These are phyloP conservation scores for Pycnonotus jocosus DNA, from an alignment of 2,113 vertebrate species.

Conservation along the genomic window DNA sequence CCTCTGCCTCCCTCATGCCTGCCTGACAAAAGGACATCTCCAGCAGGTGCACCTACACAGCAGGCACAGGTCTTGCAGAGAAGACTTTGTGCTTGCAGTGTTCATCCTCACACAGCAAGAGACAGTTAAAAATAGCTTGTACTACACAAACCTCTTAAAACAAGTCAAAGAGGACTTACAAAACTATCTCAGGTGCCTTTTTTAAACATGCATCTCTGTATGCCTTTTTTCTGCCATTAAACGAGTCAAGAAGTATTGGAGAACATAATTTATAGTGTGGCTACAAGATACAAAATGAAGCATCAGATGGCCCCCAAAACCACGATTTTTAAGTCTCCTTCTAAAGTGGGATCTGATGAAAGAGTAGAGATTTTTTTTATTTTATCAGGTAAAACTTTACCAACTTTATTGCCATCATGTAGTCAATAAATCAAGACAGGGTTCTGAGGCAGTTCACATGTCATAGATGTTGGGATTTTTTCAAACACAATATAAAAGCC, in stretches of 20 bases:
- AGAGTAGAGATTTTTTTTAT: not conserved
- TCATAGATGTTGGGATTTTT: not conserved
- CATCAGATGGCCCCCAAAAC: not conserved
- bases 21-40: conserved; percentile 5
- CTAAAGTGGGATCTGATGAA: not conserved
- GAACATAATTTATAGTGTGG: not conserved
- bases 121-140: conserved; percentile 9
- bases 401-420: not conserved
- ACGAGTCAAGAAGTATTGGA: not conserved
- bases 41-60: not conserved
- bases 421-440: not conserved
- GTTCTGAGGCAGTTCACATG: not conserved
- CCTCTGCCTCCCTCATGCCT: not conserved
- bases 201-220: not conserved
- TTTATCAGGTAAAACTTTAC: not conserved
- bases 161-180: not conserved
- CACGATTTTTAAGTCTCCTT: not conserved
- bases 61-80: not conserved
- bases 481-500: not conserved
- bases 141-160: not conserved
- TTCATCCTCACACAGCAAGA: not conserved
- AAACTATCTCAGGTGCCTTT: not conserved
- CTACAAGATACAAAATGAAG: not conserved
- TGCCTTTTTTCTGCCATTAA: not conserved
- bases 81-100: not conserved